Evolutionary conservation across 2,113 vertebrate species (phyloP), one percentile per base, ranked within the genome.

Genomic region (Corythoichthys haematopterus): DNA sequence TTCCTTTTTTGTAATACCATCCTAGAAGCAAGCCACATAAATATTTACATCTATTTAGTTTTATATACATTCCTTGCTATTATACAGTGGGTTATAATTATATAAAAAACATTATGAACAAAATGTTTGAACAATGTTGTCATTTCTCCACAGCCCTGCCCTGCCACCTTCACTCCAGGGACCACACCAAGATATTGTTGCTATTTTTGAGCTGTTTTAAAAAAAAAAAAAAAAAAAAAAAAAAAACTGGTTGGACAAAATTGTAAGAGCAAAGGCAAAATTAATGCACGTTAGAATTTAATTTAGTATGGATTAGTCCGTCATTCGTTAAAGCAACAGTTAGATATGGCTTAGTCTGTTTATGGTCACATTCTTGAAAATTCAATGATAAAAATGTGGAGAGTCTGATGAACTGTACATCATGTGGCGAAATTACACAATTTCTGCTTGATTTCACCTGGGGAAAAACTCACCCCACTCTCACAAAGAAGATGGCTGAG

Each of bases 31-130:
- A 93, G 88, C 89, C 80, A 93, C 78, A 91, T 89, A 84, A 92
- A 93, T 93, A 95, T 93, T 90, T 93, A 94, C 93, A 94, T 90
- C 91, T 83, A 84, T 87, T 81, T 87, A 86, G 83, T 89, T 88
- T 89, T 93, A 93, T 90, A 84, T 84, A 91, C 93, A 94, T 91
- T 91, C 91, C 88, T 75, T 50, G 89, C 86, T 92, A 90, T 89
- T 68, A 76, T 82, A 91, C 92, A 79, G 88, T 81, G 89, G 78
- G 90, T 86, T 87, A 90, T 87, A 88, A 88, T 85, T 72, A 82
- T 59, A 81, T 78, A 78, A 79, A 85, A 87, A 88, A 82, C 86
- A 79, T 79, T 87, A 86, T 78, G 88, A 88, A 86, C 90, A 91
- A 81, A 88, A 85, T 81, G 82, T 80, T 85, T 84, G 81, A 87